Base-by-base conservation (phyloP, 1,140 invertebrate genomes). In the Cryptotermes secundus region DNA sequence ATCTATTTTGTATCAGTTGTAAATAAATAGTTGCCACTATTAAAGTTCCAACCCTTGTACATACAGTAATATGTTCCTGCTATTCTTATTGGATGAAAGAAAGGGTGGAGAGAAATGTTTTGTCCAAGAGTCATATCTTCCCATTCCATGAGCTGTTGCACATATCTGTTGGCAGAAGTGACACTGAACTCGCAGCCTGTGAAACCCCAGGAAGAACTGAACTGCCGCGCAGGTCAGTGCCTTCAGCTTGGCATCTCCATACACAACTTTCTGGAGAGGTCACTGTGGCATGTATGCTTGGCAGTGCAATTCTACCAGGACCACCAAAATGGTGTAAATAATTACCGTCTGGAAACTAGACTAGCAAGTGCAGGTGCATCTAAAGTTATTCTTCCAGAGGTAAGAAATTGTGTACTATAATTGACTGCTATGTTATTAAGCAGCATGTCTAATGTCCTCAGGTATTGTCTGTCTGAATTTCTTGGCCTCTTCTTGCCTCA, bases 251-350 rank as follows among this genome's bases (percentile, higher is more conserved):
- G 93, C 84, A 93, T 97, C 79, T 92, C 91, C 34, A 91, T 97
- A 16, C 92, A 92, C 81, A 96, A 96, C 90, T 93, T 94, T 86
- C 91, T 96, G 65, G 91, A 93, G 88, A 91, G 93, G 87, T 92
- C 94, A 82, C 88, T 96, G 42, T 91, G 91, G 83, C 93, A 95
- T 85, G 90, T 97, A 36, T 93, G 92, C 81, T 90, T 97, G 12
- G 94, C 93, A 12, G 92, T 97, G 34, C 94, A 95, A 87, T 96
- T 96, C 88, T 97, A 96, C 90, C 97, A 98, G 90, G 97, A 98
- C 89, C 95, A 97, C 90, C 95, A 96, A 87, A 97, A 97, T 90
- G 96, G 96, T 82, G 93, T 94, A 80, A 92, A 93, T 85, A 96
- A 96, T 90, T 96, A 96, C 89, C 92, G 94, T 87, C 90, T 97